These are phyloP conservation scores for Sthenelais limicola DNA, from an alignment of 2,888 invertebrate species.

Conservation along the genomic window DNA sequence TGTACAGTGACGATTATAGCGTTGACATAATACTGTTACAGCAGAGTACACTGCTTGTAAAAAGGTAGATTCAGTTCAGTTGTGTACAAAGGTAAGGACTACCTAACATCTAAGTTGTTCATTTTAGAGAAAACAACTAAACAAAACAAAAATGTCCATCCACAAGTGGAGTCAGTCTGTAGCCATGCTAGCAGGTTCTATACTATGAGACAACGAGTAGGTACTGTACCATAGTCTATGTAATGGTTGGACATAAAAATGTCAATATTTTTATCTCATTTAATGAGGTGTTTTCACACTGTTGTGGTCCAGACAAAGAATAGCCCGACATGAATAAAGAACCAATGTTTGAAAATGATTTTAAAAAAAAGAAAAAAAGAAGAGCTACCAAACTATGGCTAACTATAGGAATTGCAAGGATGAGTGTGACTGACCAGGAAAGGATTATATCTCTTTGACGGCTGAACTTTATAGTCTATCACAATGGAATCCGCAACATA, in stretches of 20 bases:
- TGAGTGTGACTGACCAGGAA: no score
- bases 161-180: slow-evolving; percentile 36
- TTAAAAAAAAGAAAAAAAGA: no score
- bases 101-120: slow-evolving; percentile 3
- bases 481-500: no score
- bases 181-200: slow-evolving; percentile 39
- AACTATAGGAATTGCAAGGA: no score
- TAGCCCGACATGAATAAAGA: slow-evolving; percentile 41
- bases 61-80: slow-evolving; percentile 29
- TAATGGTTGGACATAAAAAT: slow-evolving; percentile 44
- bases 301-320: slow-evolving; percentile 43
- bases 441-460: no score
- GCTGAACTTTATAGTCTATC: no score
- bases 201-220: slow-evolving; percentile 35
- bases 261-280: slow-evolving; percentile 43
- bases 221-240: slow-evolving; percentile 45
- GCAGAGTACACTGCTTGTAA: slow-evolving; percentile 21
- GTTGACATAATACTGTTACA: no score
- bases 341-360: slow-evolving; percentile 46
- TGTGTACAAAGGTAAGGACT: slow-evolving; percentile 29
- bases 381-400: no score
- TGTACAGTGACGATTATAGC: no score
- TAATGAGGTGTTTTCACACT: slow-evolving; percentile 45
- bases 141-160: slow-evolving; percentile 15
- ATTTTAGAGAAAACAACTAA: no score